Evolutionary conservation across 2,888 invertebrate species (phyloP).

Genomic region (Pachliopta kotzebuea): DNA sequence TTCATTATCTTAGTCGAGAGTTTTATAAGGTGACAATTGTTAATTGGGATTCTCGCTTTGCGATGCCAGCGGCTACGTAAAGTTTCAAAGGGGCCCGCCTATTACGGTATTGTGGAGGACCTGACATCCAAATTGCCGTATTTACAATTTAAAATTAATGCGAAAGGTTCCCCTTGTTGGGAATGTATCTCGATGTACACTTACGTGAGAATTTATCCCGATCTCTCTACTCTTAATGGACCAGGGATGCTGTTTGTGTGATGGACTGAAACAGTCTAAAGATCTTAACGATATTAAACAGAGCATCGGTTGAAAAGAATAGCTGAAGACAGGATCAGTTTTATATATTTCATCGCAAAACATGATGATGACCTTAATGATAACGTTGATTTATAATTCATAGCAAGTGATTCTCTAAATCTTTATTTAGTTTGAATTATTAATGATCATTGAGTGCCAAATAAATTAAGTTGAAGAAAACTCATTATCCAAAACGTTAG

Average conservation of each 20-base stretch:
- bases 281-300: no score
- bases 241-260: neutral
- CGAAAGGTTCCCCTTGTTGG: slow-evolving; percentile 56
- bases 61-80: slow-evolving; percentile 26
- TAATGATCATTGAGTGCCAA: no score
- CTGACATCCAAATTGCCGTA: slow-evolving; percentile 51
- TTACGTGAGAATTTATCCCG: slow-evolving; percentile 45
- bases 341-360: no score
- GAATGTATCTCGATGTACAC: slow-evolving; percentile 36
- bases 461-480: no score
- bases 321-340: no score
- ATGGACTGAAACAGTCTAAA: neutral
- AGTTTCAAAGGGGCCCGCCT: slow-evolving; percentile 27
- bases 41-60: slow-evolving; percentile 40
- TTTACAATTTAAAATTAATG: slow-evolving; percentile 60
- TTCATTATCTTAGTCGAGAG: slow-evolving; percentile 16
- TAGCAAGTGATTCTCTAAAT: no score
- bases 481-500: no score
- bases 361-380: no score
- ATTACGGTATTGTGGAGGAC: slow-evolving; percentile 43
- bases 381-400: no score
- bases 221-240: slow-evolving; percentile 34
- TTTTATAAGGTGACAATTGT: slow-evolving; percentile 41
- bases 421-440: no score
- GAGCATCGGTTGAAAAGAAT: no score